Evolutionary conservation across 2,888 invertebrate genomes (phyloP).

Genomic region (Plemyria rubiginata): DNA sequence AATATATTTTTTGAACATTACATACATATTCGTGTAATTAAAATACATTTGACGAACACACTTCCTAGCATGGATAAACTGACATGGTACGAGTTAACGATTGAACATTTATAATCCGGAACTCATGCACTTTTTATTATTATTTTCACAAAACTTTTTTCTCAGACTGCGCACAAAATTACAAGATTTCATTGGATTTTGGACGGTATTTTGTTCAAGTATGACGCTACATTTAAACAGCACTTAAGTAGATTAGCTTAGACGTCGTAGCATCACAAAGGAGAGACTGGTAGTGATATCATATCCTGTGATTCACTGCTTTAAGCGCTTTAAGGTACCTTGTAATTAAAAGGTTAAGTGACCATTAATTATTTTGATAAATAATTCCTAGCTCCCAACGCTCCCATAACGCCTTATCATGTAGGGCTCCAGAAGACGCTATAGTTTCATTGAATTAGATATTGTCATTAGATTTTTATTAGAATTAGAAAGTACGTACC

Average conservation of each 20-base stretch:
- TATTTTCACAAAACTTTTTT: slow-evolving; percentile 12
- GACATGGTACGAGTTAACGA: background rate
- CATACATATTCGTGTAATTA: slow-evolving; percentile 3
- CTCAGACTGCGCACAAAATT: slow-evolving; percentile 32
- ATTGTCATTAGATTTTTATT: background rate
- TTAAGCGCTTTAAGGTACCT: slow-evolving; percentile 57
- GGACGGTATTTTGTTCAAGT: slow-evolving; percentile 42
- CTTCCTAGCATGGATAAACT: slow-evolving; percentile 22
- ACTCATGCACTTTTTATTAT: slow-evolving; percentile 12
- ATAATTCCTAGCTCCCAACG: too few relatives aligned
- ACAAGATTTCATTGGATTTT: slow-evolving; percentile 42
- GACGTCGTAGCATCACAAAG: slow-evolving; percentile 64
- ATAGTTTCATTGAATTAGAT: background rate
- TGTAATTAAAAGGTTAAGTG: slow-evolving; percentile 73
- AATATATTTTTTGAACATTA: slow-evolving; percentile 11
- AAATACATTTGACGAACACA: slow-evolving; percentile 10
- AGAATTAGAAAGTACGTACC: slow-evolving; percentile 1
- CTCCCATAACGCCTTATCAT: slow-evolving; percentile 26
- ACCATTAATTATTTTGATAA: slow-evolving; percentile 64
- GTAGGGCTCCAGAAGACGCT: slow-evolving; percentile 1
- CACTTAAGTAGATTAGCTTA: slow-evolving; percentile 67
- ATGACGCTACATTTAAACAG: slow-evolving; percentile 63
- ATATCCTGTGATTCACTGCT: slow-evolving; percentile 71
- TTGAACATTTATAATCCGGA: slow-evolving; percentile 11
- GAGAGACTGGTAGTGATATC: slow-evolving; percentile 71